Percentiles rank a stretch among this genome's conserved stretches.
Evolutionary conservation across 2,797 vertebrate species (phyloP).

Genomic region (Pseudopleuronectes americanus): DNA sequence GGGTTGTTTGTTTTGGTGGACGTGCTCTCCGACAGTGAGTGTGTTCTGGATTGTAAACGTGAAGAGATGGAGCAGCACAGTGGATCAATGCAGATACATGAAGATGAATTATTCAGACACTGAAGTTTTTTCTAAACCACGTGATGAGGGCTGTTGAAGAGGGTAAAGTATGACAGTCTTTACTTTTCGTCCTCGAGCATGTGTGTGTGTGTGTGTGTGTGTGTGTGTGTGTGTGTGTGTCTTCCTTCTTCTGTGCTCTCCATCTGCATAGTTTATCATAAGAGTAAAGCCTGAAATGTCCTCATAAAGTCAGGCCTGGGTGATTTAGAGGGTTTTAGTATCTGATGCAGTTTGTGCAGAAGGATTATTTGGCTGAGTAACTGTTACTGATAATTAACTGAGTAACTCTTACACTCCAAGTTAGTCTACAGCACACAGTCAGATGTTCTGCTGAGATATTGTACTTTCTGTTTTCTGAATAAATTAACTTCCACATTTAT

Average conservation of each 20-base stretch:
- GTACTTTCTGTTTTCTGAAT: constrained; percentile 21
- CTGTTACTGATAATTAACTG: constrained; percentile 26
- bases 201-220: constrained; percentile 8
- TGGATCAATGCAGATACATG: constrained; percentile 50
- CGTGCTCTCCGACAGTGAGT: constrained; percentile 45
- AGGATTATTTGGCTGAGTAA: constrained; percentile 42
- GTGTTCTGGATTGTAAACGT: constrained; percentile 49
- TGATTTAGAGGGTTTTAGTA: constrained; percentile 62
- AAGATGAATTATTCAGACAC: constrained; percentile 73
- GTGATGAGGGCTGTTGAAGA: constrained; percentile 64
- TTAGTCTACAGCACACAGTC: constrained; percentile 41
- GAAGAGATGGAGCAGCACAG: constrained; percentile 49
- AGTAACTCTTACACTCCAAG: constrained; percentile 39
- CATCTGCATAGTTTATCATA: constrained; percentile 56
- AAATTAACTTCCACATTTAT: not conserved
- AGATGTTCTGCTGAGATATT: constrained; percentile 20
- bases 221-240: constrained; percentile 3
- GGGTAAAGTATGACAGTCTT: constrained; percentile 57
- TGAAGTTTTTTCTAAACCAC: constrained; percentile 69
- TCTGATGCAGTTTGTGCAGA: constrained; percentile 60
- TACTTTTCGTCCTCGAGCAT: constrained; percentile 19
- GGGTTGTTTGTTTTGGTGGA: constrained; percentile 55
- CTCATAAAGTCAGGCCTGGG: constrained; percentile 53
- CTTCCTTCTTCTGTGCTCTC: constrained; percentile 11
- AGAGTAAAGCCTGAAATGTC: constrained; percentile 39